Evolutionary conservation across 2,888 invertebrate genomes (phyloP), one percentile per base, ranked within the genome.

Genomic region (Agrilus biguttatus): DNA sequence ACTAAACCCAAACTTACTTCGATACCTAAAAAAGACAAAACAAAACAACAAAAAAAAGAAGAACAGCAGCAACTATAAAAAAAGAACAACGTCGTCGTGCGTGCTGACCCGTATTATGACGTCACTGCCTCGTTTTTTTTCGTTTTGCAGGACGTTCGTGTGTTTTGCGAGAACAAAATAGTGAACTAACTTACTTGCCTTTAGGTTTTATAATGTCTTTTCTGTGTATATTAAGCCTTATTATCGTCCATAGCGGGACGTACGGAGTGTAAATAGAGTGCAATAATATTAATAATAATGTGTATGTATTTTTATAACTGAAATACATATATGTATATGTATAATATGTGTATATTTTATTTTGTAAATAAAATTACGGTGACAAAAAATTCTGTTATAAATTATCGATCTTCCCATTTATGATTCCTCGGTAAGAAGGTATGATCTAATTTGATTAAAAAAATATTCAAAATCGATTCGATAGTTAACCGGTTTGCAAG

Each of bases 241-340:
- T 28, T 28, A 28, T 23, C 23, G 28, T 37, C 39, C 7, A 37
- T 33, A 41, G 35, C 21, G 39, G 40, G 13, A 34, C 37, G 42
- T 36, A 21, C 35, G 37, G 38, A 38, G 35, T 61, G 60, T 60
- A 60, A 56, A 62, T 59, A 61, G 56, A 51, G 59, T 59, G 59
- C 59, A 60, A 59, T 61, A 56, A 37, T 44, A 44, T 47, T 58
- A 53, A 51, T 43, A 48, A 51, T 49, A 47, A 45, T 52, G 50
- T 55, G 28, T 28, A 28, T 28, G 28, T 28, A 28, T 55, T 49
- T 58, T 51, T 56, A 53, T 56, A 57, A 55, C 57, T 58, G 53
- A 60, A 57, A 57, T 55, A 57, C 42, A 45, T 42, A 40, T 45
- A 45, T 42, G 42, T 28, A 8, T 28, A 28, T 28, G 28, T 28